Evolutionary conservation across 2,888 invertebrate genomes (phyloP), one percentile per base, ranked within the genome.

Genomic region (Stenchaetothrips biformis): DNA sequence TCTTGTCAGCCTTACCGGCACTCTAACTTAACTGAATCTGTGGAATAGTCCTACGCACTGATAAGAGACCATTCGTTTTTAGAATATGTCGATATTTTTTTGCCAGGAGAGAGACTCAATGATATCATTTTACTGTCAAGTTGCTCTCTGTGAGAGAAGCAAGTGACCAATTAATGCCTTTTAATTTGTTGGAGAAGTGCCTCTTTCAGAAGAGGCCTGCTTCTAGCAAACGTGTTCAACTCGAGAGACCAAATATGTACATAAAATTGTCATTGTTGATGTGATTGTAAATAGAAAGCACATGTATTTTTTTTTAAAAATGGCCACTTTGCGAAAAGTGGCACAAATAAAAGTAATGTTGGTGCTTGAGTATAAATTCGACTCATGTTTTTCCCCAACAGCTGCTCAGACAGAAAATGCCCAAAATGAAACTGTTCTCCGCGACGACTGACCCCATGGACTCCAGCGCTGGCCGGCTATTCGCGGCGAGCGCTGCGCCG

Each of bases 241-340:
- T 74, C 67, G 25, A 74, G 67, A 74, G 67, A 74, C 67, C 67
- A 74, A 74, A 74, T 74, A 74, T 74, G 67, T 74, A 74, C 25
- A 74, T 74, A 37, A 74, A 59, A 59, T 18, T 74, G 67, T 25
- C 25, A 25, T 18, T 53, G 18, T 4, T 53, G 11, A 53, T 53
- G 53, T 53, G 53, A 25, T 74, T 21, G 21, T 74, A 74, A 21
- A 11, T 53, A 18, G 53, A 53, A 11, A 18, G 18, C 53, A 37
- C 37, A 2, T 37, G 37, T 37, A 37, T 37, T 37, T 37, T 37
- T 37, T 37, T 37, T 37, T 37, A 37, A 37, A 37, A n/a, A 37
- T 37, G 37, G 37, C 37, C 37, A 53, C 11, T 18, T 53, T 18
- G 13, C 53, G 2, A 53, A 53, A 53, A 13, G 9, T 16, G 53